Conservation (phyloP, 2,888 invertebrate species). For the Nephrocerus scutellatus region DNA sequence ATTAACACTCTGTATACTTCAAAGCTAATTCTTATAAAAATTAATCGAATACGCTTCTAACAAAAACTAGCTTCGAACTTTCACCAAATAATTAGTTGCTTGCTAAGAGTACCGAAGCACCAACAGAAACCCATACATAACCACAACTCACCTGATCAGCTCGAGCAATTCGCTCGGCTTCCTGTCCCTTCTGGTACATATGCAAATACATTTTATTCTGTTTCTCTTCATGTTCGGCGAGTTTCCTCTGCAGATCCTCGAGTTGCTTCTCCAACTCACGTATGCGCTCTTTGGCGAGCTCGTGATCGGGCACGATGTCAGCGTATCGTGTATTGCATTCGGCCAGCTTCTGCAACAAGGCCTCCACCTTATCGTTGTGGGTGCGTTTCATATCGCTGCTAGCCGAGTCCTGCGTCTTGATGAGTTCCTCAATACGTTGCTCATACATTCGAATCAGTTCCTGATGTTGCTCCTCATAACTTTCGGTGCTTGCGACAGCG, state of each 20-base stretch:
- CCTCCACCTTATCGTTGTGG: conserved; percentile 74
- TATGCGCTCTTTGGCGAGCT: conserved; percentile 63
- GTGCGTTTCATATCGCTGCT: conserved; percentile 69
- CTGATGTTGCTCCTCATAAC: conserved; percentile 60
- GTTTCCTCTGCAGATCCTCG: conserved; percentile 61
- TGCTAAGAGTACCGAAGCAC: too few relatives aligned
- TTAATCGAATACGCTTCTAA: too few relatives aligned
- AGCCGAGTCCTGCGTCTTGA: conserved; percentile 55
- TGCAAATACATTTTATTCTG: conserved; percentile 72
- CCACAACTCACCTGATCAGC: conserved; percentile 57
- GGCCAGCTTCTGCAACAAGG: conserved; percentile 62
- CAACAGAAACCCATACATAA: too few relatives aligned
- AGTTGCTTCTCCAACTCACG: conserved; percentile 65
- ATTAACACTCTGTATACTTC: too few relatives aligned
- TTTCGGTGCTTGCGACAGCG: conserved; percentile 38
- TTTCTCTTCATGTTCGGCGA: conserved; percentile 64
- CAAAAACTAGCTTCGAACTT: too few relatives aligned
- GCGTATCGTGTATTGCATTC: conserved; percentile 73
- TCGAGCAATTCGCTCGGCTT: conserved; percentile 66
- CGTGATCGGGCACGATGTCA: conserved; percentile 66
- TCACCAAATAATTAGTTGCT: too few relatives aligned
- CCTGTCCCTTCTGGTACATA: conserved; percentile 76
- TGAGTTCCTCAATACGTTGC: conserved; percentile 66
- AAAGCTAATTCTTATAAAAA: too few relatives aligned
- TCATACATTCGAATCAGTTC: conserved; percentile 66